A percentile compares a stretch with the other conserved stretches of the same genome.
phyloP scores from a whole-genome alignment of 1,140 invertebrate species.

The Pogonognathellus flavescens region DNA sequence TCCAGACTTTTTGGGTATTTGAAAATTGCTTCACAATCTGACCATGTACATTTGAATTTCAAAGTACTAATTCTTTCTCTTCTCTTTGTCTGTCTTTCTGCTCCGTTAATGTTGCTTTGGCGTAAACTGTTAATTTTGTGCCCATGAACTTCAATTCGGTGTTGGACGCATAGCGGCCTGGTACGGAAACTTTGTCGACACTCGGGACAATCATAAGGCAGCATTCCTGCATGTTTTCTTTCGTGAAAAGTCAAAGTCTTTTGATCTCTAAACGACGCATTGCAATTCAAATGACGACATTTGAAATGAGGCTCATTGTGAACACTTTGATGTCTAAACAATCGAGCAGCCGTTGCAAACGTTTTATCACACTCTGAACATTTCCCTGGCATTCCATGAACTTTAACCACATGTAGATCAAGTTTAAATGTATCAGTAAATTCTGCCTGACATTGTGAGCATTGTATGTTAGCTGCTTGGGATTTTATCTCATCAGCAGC shows the following conservation, averaged over 20 bases:
- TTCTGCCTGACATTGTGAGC: background rate
- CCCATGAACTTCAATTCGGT: background rate
- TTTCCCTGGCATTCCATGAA: background rate
- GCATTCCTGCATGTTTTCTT: slow-evolving; percentile 1
- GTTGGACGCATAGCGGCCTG: background rate
- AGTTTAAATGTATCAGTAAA: background rate
- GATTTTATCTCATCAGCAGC: too few species aligned
- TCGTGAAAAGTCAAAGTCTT: background rate
- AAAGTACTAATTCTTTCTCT: background rate
- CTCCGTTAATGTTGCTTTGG: background rate
- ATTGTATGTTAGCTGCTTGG: background rate
- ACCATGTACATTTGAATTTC: background rate
- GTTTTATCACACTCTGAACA: slow-evolving; percentile 1
- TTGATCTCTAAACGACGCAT: background rate
- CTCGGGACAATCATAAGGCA: background rate
- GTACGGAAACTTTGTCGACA: background rate
- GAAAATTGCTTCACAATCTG: background rate
- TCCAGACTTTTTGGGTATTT: background rate
- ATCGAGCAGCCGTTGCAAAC: background rate
- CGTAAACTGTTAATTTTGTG: background rate
- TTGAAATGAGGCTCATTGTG: background rate
- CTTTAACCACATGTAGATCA: background rate
- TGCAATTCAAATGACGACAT: background rate
- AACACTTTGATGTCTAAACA: slow-evolving; percentile 3
- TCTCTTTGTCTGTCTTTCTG: background rate